A percentile compares a stretch with the other conserved stretches of the same genome.
Conservation (phyloP, 2,797 vertebrate genomes). For the Aeoliscus strigatus region DNA sequence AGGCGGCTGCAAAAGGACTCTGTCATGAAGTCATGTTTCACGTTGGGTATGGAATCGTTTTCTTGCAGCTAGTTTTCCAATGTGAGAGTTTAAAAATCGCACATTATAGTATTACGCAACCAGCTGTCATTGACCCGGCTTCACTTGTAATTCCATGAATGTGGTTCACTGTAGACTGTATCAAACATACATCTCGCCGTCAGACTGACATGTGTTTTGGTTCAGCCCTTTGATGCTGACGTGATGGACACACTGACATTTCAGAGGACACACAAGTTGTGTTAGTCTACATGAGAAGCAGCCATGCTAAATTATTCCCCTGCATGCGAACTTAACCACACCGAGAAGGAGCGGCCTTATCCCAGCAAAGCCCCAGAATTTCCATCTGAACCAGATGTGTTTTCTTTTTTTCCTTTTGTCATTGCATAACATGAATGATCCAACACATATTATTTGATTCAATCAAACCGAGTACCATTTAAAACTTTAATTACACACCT, state of each 20-base stretch:
- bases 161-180: no score
- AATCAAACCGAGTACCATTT: constrained; percentile 15
- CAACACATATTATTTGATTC: constrained; percentile 37
- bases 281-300: constrained; percentile 48
- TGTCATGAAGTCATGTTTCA: constrained; percentile 3
- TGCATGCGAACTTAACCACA: constrained; percentile 68
- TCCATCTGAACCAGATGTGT: constrained; percentile 72
- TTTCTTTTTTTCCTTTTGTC: constrained; percentile 21
- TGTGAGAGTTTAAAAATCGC: background rate
- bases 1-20: no score
- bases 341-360: constrained; percentile 40
- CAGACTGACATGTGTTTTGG: constrained; percentile 13
- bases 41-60: no score
- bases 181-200: no score
- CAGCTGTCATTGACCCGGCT: constrained; percentile 9
- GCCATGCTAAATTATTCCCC: constrained; percentile 51
- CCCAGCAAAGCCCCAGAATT: constrained; percentile 51
- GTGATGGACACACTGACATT: constrained; percentile 26
- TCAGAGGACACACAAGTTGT: constrained; percentile 47
- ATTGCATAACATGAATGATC: constrained; percentile 69
- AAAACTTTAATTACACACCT: constrained; percentile 20
- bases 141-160: background rate
- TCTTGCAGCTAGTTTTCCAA: background rate
- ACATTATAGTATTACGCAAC: constrained; percentile 30
- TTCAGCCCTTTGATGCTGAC: constrained; percentile 12